A percentile compares a stretch with the other conserved stretches of the same genome.
Conservation (phyloP, 2,888 invertebrate species). For the Gari tellinella region DNA sequence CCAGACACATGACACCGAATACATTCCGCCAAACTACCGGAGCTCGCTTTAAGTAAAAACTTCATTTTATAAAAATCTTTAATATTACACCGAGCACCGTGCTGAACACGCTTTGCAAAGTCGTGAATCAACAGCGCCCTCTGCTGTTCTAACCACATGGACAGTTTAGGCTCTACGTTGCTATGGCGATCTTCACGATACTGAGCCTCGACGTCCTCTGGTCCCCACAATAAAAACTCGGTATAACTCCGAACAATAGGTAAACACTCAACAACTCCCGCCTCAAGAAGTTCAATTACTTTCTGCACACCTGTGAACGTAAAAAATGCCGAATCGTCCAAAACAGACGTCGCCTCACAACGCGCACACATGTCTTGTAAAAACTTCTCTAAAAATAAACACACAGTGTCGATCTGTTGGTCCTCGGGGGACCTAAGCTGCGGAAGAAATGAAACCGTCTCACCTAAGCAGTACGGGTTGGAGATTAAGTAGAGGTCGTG, state of each 20-base stretch:
- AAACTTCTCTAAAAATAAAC: slow-evolving; percentile 72
- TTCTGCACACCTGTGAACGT: slow-evolving; percentile 64
- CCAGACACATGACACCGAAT: slow-evolving; percentile 58
- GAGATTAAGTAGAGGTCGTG: slow-evolving; percentile 74
- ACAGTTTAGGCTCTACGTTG: slow-evolving; percentile 72
- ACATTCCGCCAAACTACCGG: slow-evolving; percentile 75
- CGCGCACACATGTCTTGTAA: slow-evolving; percentile 65
- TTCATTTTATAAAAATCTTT: slow-evolving; percentile 79
- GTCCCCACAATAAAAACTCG: slow-evolving; percentile 79
- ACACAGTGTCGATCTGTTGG: slow-evolving; percentile 75
- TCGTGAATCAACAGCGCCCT: slow-evolving; percentile 68
- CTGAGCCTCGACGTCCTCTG: slow-evolving; percentile 53
- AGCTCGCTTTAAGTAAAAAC: slow-evolving; percentile 78
- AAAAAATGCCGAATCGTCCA: slow-evolving; percentile 59
- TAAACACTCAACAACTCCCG: slow-evolving; percentile 71
- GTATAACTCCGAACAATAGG: slow-evolving; percentile 75
- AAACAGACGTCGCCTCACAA: slow-evolving; percentile 49
- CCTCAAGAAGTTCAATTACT: slow-evolving; percentile 68
- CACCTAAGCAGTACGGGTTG: slow-evolving; percentile 69
- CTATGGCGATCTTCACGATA: slow-evolving; percentile 57
- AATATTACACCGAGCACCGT: slow-evolving; percentile 65
- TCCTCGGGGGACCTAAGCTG: slow-evolving; percentile 74
- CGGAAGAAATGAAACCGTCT: slow-evolving; percentile 72
- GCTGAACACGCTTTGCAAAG: slow-evolving; percentile 66
- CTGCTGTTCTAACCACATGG: slow-evolving; percentile 78